Evolutionary conservation across 2,888 invertebrate species (phyloP), one percentile per base, ranked within the genome.

Genomic region (Eristalinus aeneus): DNA sequence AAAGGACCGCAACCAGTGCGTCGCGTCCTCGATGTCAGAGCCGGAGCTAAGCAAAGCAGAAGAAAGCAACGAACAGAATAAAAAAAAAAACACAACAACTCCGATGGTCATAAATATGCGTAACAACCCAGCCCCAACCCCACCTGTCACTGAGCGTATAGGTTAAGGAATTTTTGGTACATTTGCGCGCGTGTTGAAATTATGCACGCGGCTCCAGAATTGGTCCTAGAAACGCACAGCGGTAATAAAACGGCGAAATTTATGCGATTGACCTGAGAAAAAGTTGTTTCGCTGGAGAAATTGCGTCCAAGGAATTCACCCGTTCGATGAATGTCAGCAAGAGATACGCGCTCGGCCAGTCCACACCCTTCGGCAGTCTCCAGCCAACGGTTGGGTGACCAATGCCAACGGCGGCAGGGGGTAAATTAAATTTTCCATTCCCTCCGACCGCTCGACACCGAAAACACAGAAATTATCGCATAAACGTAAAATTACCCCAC

Each of bases 171-270:
- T 82, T 80, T 27, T 85, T 74, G 74, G 86, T 86, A 86, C 77
- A 86, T 82, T 86, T 77, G 75, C 56, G 80, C 75, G 84, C 82
- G 82, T 81, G 77, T 86, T 65, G 54, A 73, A 82, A 86, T 69
- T 82, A 86, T 86, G 82, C 86, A 86, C 74, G 86, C 86, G 87
- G 85, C 73, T 67, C 69, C 81, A 75, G 81, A 89, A 89, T 88
- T 85, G 88, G 82, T 87, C 78, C 88, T 88, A 85, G 88, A 79
- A 89, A 89, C 88, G 88, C 88, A 88, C 88, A 88, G 84, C 63
- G 71, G 88, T 77, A 88, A 89, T 89, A 89, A 89, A 89, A 88
- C 65, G 71, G 39, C 61, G 65, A 86, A 86, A 86, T 86, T 86
- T 86, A 86, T 86, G 78, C 71, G 86, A 82, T 82, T 86, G 86